Conservation (phyloP, 2,113 vertebrate species). For the Pholis gunnellus region DNA sequence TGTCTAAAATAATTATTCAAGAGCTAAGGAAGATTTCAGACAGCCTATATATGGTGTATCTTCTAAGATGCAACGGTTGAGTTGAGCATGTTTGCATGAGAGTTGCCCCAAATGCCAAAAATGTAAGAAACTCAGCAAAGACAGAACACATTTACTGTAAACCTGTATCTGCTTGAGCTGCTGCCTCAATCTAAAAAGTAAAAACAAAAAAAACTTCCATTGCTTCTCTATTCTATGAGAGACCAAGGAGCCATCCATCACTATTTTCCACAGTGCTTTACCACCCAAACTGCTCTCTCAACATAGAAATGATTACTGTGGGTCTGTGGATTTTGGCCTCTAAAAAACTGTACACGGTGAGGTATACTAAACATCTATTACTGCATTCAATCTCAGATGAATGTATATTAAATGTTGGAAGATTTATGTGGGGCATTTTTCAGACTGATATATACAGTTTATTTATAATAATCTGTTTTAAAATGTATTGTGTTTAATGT, state of each 20-base stretch:
- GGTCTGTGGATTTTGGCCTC: constrained; percentile 48
- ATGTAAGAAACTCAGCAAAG: constrained; percentile 36
- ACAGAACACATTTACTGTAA: constrained; percentile 59
- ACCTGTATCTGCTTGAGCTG: constrained; percentile 60
- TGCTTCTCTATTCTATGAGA: constrained; percentile 61
- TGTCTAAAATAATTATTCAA: constrained; percentile 59
- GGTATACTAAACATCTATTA: constrained; percentile 51
- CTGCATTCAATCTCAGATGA: constrained; percentile 1
- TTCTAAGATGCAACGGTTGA: constrained; percentile 25
- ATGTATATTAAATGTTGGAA: constrained; percentile 6
- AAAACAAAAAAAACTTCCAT: constrained; percentile 37
- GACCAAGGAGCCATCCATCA: constrained; percentile 75
- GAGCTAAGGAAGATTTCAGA: constrained; percentile 33
- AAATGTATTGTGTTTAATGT: background rate
- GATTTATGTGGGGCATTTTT: background rate
- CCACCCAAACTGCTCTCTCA: constrained; percentile 63
- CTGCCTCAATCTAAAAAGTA: constrained; percentile 57
- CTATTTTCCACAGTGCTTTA: constrained; percentile 71
- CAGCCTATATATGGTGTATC: constrained; percentile 9
- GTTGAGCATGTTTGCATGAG: constrained; percentile 31
- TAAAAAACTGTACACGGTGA: constrained; percentile 36
- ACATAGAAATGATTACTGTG: constrained; percentile 62
- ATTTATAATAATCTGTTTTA: background rate
- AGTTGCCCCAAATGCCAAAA: constrained; percentile 19
- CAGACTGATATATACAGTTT: background rate